Evolutionary conservation across 2,888 invertebrate genomes (phyloP).

Genomic region (Dendrolimus pini): DNA sequence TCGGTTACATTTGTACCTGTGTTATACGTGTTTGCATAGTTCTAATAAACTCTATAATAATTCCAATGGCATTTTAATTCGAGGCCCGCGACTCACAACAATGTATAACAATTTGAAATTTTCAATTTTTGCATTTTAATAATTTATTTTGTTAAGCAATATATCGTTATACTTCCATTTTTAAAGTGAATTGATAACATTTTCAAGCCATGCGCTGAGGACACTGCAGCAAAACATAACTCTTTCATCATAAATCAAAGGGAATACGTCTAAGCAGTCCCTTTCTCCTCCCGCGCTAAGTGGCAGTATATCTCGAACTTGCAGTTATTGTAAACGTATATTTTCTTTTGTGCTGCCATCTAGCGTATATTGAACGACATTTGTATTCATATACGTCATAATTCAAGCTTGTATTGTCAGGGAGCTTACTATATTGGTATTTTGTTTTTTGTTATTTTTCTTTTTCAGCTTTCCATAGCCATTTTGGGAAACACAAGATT

Average conservation of each 20-base stretch:
- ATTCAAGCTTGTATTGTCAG: constrained; percentile 17
- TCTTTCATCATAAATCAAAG: not conserved
- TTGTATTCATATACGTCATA: constrained; percentile 50
- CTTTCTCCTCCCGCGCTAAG: constrained; percentile 9
- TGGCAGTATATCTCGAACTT: constrained; percentile 21
- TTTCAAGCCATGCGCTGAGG: no score
- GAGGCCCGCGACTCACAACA: no score
- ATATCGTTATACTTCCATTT: no score
- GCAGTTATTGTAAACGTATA: constrained; percentile 32
- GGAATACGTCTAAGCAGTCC: not conserved
- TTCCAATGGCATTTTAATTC: no score
- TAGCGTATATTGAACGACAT: constrained; percentile 38
- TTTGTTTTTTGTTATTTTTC: constrained; percentile 15
- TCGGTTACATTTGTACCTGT: no score
- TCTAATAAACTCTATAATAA: no score
- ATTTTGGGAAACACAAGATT: not conserved
- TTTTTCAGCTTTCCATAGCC: not conserved
- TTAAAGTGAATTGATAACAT: no score
- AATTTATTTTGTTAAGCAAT: no score
- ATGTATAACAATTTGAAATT: no score
- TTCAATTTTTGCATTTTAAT: no score
- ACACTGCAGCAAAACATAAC: not conserved
- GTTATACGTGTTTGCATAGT: no score
- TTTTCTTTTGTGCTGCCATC: constrained; percentile 7
- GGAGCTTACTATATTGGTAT: constrained; percentile 23